These are phyloP conservation scores for Heteractis magnifica DNA, from an alignment of 92 coral and sea anemone genomes.

Conservation along the genomic window DNA sequence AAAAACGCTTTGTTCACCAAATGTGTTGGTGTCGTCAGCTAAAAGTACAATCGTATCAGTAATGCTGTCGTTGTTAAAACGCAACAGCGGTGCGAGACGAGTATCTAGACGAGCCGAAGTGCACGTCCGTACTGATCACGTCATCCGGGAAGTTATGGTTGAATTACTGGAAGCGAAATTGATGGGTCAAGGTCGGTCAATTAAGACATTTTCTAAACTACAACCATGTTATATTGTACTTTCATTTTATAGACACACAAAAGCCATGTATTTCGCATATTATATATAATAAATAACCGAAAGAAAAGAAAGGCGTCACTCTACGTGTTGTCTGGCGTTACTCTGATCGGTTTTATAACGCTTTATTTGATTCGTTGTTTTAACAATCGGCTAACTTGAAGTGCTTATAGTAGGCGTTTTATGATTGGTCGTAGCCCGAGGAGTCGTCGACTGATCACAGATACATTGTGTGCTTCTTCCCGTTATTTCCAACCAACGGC, in stretches of 20 bases:
- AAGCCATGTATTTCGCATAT: neutral
- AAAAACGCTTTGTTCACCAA: too few relatives aligned
- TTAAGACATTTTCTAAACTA: neutral
- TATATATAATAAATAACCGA: neutral
- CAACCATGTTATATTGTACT: constrained; percentile 12
- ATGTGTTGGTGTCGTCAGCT: neutral
- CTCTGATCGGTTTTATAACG: constrained; percentile 13
- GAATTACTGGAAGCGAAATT: neutral
- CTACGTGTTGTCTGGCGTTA: constrained; percentile 37
- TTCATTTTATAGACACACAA: neutral
- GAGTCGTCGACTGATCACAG: constrained; percentile 45
- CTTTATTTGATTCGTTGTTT: constrained; percentile 13
- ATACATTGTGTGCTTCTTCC: constrained; percentile 35
- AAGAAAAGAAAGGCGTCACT: constrained; percentile 35
- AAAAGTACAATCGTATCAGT: neutral
- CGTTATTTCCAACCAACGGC: constrained; percentile 34
- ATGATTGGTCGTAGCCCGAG: constrained; percentile 30
- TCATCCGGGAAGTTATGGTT: constrained; percentile 12
- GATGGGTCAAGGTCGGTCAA: neutral
- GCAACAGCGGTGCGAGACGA: neutral
- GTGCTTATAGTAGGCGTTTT: constrained; percentile 12
- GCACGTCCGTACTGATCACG: neutral
- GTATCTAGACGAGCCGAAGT: neutral
- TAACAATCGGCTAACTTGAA: constrained; percentile 14
- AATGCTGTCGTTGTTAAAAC: neutral